Base-by-base conservation (phyloP, 2,113 vertebrate species). In the Turdus rufiventris region DNA sequence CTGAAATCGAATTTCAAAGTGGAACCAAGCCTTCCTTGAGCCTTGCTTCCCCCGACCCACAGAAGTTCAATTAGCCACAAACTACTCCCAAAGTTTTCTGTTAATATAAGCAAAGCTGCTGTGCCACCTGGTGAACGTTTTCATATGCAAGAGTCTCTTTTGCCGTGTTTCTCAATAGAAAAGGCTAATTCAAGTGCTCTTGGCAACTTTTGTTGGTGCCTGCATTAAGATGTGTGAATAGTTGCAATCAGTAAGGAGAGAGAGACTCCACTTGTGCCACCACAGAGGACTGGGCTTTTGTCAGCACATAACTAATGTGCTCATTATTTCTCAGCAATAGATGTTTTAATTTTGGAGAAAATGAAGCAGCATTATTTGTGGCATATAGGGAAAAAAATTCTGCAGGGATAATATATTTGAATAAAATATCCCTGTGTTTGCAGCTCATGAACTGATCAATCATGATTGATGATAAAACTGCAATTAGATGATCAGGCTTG, bases 71-170 rank as follows among this genome's bases (percentile, higher is more conserved):
- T 73, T 6, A 77, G 18, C 66, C 3, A 1, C 18, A 18, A 70
- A 51, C 1, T 12, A 7, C 45, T 79, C 68, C 45, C 9, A 8
- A 50, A 92, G 33, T 70, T 92, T 70, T 12, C 50, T 4, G 2
- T 43, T 36, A n/a, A 51, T 47, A 62, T 7, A 76, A 85, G 85
- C 62, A 89, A 94, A 88, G 67, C 85, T 95, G 71, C 89, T 60
- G 57, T 91, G 89, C 84, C 87, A 91, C 93, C 93, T 94, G 94
- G 81, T 43, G 81, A 96, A 91, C 48, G 18, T 76, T 89, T 87
- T 72, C 81, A 42, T 14, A 19, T 24, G 28, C 54, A 76, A 79
- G 77, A 87, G 45, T 28, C 77, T 91, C 74, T 93, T 72, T 61
- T 65, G 50, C 66, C 66, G 13, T n/a, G 18, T 93, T 82, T 82